Evolutionary conservation across 2,888 invertebrate species (phyloP), one percentile per base, ranked within the genome.

Genomic region (Trachelus stipa): DNA sequence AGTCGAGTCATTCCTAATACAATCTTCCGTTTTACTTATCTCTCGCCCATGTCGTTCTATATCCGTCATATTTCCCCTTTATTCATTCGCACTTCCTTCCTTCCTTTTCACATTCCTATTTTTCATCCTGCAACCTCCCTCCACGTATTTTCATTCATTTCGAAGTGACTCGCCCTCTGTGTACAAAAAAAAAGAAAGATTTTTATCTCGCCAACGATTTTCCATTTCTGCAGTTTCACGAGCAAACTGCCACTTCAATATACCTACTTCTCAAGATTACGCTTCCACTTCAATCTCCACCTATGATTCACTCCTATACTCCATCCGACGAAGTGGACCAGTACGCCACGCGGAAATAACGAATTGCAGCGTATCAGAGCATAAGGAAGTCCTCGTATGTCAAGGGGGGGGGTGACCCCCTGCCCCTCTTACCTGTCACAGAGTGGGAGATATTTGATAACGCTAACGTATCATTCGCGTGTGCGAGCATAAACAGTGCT

Each of bases 351-450:
- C 79, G 79, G 79, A 79, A 79, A 76, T 69, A 69, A 74, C 79
- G 76, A 79, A 76, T 79, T 79, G 76, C 73, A 76, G 76, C 76
- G 76, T 76, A 76, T 76, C 76, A 56, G 74, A 73, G 35, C 68
- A 76, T 69, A 40, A 79, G 76, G 31, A 75, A 74, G 6, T n/a
- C 74, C 35, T 34, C 77, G 74, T 75, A 40, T 34, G 75, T 34
- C 40, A 56, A 34, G 4, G 12, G 35, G 35, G 34, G 11, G 34
- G 11, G 34, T 35, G 35, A 35, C 35, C 35, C 35, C 35, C 3
- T 12, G 0, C 35, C 35, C 35, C 35, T 35, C 0, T 12, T 35
- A 12, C 12, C 3, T 12, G 56, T 56, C 56, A 2, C 0, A 56
- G 9, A 56, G 56, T 56, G 56, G 23, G 56, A 56, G 56, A 56